Conservation (phyloP, 2,797 vertebrate species). For the Lepus townsendii region DNA sequence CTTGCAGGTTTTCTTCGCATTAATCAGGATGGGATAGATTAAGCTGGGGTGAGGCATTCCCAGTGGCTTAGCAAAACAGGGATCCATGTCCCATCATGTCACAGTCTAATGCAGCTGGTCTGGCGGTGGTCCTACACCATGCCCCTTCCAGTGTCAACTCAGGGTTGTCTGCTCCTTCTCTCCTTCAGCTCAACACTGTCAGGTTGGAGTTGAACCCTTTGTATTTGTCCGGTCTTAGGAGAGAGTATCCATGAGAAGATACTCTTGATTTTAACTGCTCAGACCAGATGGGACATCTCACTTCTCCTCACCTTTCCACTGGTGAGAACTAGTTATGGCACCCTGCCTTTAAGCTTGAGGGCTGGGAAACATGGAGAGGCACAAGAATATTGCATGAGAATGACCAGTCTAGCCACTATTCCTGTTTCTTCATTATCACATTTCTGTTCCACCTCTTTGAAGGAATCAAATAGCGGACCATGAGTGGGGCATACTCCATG, state of each 20-base stretch:
- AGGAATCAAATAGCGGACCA: not conserved
- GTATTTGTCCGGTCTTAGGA: not conserved
- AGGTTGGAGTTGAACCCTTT: not conserved
- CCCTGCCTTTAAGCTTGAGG: no score
- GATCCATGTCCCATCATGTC: not conserved
- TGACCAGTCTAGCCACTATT: not conserved
- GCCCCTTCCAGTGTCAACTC: not conserved
- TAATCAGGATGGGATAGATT: not conserved
- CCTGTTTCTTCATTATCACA: not conserved
- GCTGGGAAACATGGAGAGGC: not conserved
- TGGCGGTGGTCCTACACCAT: not conserved
- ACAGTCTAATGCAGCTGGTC: not conserved
- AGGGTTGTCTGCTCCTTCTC: not conserved
- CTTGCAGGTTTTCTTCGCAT: not conserved
- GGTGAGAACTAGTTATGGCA: not conserved
- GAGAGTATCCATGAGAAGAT: not conserved
- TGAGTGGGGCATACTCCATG: not conserved
- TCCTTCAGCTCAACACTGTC: not conserved
- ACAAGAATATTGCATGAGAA: not conserved
- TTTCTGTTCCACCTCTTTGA: not conserved
- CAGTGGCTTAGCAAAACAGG: not conserved
- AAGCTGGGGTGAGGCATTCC: not conserved
- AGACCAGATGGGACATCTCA: not conserved
- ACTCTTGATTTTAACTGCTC: not conserved
- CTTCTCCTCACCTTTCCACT: not conserved